These are phyloP conservation scores for Helogale parvula DNA, from an alignment of 2,113 vertebrate species.

Conservation along the genomic window DNA sequence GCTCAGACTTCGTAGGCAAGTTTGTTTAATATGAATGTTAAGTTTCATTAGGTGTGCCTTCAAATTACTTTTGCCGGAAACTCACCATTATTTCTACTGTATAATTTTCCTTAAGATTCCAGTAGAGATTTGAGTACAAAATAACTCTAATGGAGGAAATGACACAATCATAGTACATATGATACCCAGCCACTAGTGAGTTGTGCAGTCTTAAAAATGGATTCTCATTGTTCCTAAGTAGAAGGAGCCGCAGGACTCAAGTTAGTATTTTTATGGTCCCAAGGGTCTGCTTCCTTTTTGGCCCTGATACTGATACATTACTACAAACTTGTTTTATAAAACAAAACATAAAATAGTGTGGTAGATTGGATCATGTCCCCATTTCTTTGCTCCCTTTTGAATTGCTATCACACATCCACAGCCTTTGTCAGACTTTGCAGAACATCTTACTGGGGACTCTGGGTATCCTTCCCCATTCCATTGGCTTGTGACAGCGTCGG, in stretches of 20 bases:
- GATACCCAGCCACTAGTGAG: background rate
- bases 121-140: conserved; percentile 39
- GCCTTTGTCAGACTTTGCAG: background rate
- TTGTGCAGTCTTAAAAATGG: background rate
- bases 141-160: background rate
- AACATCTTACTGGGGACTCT: background rate
- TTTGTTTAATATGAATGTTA: background rate
- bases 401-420: background rate
- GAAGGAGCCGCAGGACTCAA: background rate
- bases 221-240: background rate
- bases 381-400: background rate
- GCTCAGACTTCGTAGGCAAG: background rate
- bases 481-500: background rate
- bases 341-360: background rate
- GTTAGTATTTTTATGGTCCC: background rate
- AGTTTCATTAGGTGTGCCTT: background rate
- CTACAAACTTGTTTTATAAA: background rate
- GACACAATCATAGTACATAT: background rate
- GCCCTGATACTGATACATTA: background rate
- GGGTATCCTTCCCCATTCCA: background rate
- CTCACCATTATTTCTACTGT: conserved; percentile 34
- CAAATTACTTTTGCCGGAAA: conserved; percentile 18
- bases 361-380: background rate
- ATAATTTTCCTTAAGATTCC: conserved; percentile 32
- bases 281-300: background rate